Evolutionary conservation across 2,113 vertebrate species (phyloP).

Genomic region (Pampusana beccarii): DNA sequence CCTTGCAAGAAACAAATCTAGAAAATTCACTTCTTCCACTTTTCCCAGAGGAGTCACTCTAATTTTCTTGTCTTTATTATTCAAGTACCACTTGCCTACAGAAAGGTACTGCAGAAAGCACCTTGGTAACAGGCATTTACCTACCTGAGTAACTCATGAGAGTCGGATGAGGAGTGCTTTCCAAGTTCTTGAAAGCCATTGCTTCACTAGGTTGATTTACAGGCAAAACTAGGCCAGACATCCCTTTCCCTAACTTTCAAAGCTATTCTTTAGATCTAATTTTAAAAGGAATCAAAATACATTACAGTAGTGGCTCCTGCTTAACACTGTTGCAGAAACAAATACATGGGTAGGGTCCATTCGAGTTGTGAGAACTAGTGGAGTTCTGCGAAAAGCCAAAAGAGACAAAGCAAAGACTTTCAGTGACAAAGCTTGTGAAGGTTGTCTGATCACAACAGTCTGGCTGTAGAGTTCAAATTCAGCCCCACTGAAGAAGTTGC

Average conservation of each 20-base stretch:
- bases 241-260: not conserved
- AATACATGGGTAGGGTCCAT: not conserved
- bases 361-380: not conserved
- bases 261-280: fast-evolving
- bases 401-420: not conserved
- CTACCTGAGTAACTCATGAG: not conserved
- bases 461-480: not conserved
- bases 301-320: not conserved
- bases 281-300: not conserved
- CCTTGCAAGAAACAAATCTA: not conserved
- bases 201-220: not conserved
- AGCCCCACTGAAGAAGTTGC: not conserved
- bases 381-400: not conserved
- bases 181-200: not conserved
- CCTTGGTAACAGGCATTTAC: not conserved
- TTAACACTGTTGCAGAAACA: not conserved
- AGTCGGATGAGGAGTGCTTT: not conserved
- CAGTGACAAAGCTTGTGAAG: not conserved
- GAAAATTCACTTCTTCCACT: not conserved
- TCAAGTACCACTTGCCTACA: not conserved
- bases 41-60: not conserved
- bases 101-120: not conserved
- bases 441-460: not conserved
- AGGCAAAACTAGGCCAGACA: not conserved
- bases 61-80: not conserved